Conservation (phyloP, 2,113 vertebrate genomes). For the Anhinga rufa region DNA sequence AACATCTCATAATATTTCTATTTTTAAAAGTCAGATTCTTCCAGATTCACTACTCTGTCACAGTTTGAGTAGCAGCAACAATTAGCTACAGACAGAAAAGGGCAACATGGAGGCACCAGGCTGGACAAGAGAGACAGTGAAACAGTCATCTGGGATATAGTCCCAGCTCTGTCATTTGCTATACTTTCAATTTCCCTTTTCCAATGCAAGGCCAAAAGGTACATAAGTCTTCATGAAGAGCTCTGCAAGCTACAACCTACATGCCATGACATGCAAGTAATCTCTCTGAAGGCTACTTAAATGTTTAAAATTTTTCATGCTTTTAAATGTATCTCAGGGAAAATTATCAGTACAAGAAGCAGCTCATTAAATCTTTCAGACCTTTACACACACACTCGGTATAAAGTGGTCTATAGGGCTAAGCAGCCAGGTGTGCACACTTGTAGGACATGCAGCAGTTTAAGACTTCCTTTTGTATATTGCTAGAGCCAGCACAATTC, state of each 20-base stretch:
- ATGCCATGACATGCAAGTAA: slow-evolving; percentile 11
- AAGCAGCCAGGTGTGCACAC: neutral
- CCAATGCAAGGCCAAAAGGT: neutral
- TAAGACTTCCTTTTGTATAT: neutral
- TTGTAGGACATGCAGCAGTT: neutral
- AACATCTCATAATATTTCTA: neutral
- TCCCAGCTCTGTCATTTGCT: neutral
- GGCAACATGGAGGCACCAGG: neutral
- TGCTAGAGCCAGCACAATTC: neutral
- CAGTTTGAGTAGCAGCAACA: neutral
- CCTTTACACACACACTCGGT: neutral
- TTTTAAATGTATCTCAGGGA: neutral
- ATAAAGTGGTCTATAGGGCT: neutral
- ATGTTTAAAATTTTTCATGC: neutral
- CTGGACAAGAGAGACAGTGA: neutral
- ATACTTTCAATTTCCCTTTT: neutral
- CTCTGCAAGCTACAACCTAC: neutral
- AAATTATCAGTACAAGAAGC: neutral
- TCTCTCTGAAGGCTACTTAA: slow-evolving; percentile 29
- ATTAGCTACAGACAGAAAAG: neutral
- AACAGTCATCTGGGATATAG: neutral
- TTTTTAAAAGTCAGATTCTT: neutral
- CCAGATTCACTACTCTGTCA: neutral
- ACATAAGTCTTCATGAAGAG: neutral
- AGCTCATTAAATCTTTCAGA: neutral